Evolutionary conservation across 2,113 vertebrate genomes (phyloP).

Genomic region (Leptobrachium leishanense): DNA sequence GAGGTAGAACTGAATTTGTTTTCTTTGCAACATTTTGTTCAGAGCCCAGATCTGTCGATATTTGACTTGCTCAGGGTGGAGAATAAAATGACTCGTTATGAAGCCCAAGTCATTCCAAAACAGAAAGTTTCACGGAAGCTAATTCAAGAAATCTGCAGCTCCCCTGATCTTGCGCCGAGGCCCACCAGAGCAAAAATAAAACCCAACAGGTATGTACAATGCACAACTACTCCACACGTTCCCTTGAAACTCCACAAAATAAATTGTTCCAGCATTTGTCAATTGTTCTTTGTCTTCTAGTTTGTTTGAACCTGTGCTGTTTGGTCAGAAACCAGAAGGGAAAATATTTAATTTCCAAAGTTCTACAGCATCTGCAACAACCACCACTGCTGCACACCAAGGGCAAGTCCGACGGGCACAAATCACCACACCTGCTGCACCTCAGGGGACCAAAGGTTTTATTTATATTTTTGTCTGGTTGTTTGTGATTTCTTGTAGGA

Average conservation of each 20-base stretch:
- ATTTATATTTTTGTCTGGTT: constrained; percentile 10
- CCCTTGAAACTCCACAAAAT: background rate
- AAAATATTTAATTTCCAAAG: constrained; percentile 72
- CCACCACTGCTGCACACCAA: constrained; percentile 53
- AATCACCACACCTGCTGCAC: constrained; percentile 64
- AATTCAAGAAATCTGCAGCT: constrained; percentile 77
- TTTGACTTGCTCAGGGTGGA: constrained; percentile 79
- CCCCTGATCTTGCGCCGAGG: constrained; percentile 63
- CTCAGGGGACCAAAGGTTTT: constrained; percentile 69
- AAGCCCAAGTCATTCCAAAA: constrained; percentile 74
- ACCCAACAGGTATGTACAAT: constrained; percentile 69
- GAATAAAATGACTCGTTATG: constrained; percentile 68
- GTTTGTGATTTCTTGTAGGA: background rate
- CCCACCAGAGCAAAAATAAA: constrained; percentile 74
- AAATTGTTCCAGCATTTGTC: background rate
- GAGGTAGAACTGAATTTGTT: background rate
- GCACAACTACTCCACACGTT: background rate
- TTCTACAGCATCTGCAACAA: constrained; percentile 56
- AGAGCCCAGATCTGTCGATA: constrained; percentile 73
- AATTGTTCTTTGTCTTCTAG: constrained; percentile 53
- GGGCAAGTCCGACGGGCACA: constrained; percentile 69
- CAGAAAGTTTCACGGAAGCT: constrained; percentile 75
- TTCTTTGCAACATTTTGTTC: background rate
- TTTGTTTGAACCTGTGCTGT: constrained; percentile 84
- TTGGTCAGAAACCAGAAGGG: constrained; percentile 84